A percentile compares a stretch with the other conserved stretches of the same genome.
Conservation (phyloP, 2,113 vertebrate genomes). For the Callipepla californica region DNA sequence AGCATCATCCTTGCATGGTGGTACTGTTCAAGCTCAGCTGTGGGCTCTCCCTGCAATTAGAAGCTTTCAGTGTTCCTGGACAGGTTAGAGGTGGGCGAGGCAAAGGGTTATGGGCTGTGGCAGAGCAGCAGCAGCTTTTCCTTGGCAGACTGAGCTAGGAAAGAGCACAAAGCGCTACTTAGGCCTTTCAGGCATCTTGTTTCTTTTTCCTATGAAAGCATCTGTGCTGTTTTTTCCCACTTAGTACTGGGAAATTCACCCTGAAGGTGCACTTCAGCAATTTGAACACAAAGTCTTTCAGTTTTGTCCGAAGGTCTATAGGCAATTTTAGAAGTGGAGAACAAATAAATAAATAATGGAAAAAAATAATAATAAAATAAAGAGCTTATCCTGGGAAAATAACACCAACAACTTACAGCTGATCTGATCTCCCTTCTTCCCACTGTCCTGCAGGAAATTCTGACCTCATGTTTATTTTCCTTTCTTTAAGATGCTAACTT, state of each 20-base stretch:
- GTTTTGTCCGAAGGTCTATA: neutral
- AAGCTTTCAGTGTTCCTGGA: neutral
- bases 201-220: neutral
- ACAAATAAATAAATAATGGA: neutral
- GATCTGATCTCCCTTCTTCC: conserved; percentile 67
- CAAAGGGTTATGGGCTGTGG: neutral
- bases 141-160: neutral
- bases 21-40: neutral
- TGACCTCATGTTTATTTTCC: conserved; percentile 71
- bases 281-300: neutral
- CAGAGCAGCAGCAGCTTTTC: neutral
- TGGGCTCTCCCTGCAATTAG: neutral
- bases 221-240: neutral
- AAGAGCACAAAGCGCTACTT: neutral
- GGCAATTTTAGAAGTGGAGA: neutral
- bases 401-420: conserved; percentile 47
- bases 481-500: conserved; percentile 67
- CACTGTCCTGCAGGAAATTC: conserved; percentile 67
- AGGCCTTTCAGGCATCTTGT: neutral
- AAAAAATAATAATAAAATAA: neutral
- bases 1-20: accelerated
- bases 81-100: neutral
- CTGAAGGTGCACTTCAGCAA: neutral
- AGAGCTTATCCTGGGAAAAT: conserved; percentile 72
- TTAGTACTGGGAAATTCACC: neutral